These are phyloP conservation scores for Forpus xanthops DNA, from an alignment of 2,797 vertebrate genomes.

Conservation along the genomic window DNA sequence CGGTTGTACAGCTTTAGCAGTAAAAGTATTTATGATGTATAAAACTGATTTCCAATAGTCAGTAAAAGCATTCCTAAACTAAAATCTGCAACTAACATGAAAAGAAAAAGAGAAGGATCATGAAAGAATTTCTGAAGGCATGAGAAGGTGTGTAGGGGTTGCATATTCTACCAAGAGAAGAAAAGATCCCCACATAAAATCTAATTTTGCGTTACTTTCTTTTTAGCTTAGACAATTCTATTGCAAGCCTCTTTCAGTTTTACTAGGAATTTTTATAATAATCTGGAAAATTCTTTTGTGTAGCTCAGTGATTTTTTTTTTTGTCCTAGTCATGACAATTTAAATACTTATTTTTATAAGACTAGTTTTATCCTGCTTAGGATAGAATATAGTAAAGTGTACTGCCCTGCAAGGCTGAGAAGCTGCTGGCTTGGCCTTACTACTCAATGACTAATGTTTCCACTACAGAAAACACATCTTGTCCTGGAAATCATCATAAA, in stretches of 20 bases:
- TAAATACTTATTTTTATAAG: not conserved
- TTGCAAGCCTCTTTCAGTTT: not conserved
- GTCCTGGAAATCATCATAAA: not conserved
- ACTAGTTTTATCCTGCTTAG: not conserved
- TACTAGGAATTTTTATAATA: not conserved
- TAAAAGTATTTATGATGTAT: not conserved
- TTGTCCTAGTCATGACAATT: not conserved
- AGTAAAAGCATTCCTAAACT: not conserved
- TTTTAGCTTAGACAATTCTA: not conserved
- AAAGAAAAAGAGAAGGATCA: not conserved
- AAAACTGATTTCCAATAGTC: not conserved
- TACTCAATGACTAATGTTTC: not conserved
- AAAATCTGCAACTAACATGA: not conserved
- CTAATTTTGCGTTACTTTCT: not conserved
- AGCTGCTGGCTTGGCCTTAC: not conserved
- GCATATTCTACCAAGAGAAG: not conserved
- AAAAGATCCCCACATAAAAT: slow-evolving; percentile 1
- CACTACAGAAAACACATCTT: not conserved
- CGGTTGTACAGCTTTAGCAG: not conserved
- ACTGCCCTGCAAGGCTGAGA: not conserved
- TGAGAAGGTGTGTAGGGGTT: slow-evolving; percentile 15
- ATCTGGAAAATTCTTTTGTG: not conserved
- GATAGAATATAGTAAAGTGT: not conserved
- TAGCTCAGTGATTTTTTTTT: not conserved
- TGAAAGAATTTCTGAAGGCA: not conserved